phyloP scores from a whole-genome alignment of 2,797 vertebrate genomes.

The Chelidonichthys spinosus region DNA sequence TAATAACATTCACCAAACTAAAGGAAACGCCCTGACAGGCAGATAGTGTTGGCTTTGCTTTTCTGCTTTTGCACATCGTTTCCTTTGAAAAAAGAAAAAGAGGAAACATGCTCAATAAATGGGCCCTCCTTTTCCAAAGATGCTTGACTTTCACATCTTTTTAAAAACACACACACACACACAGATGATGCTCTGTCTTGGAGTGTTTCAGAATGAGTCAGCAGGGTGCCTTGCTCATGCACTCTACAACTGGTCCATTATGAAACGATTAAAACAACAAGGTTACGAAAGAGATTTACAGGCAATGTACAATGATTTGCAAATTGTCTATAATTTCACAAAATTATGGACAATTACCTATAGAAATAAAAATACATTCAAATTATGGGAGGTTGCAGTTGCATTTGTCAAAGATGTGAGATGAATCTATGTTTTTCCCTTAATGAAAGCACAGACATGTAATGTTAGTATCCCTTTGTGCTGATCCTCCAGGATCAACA shows the following conservation, averaged over 20 bases:
- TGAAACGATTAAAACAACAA: conserved; percentile 9
- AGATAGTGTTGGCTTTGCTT: conserved; percentile 31
- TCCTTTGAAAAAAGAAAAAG: not conserved
- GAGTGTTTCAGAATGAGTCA: not conserved
- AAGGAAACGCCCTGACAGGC: conserved; percentile 68
- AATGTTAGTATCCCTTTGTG: conserved; percentile 43
- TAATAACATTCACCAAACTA: conserved; percentile 30
- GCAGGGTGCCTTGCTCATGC: not conserved
- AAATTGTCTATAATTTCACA: conserved; percentile 23
- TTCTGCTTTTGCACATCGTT: not conserved
- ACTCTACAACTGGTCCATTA: not conserved
- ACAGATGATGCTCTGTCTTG: not conserved
- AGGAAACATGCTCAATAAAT: not conserved
- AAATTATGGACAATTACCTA: conserved; percentile 1
- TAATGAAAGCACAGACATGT: conserved; percentile 27
- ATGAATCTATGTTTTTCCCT: conserved; percentile 32
- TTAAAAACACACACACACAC: not conserved
- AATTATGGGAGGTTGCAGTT: conserved; percentile 24
- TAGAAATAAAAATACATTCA: conserved; percentile 7
- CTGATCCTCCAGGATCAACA: too few relatives aligned
- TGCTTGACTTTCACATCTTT: not conserved
- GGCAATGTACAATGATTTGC: not conserved
- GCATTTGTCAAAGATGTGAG: conserved; percentile 28
- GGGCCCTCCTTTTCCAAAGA: not conserved
- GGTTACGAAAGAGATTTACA: conserved; percentile 3